Base-by-base conservation (phyloP, 2,113 vertebrate species). In the Capreolus pygargus region DNA sequence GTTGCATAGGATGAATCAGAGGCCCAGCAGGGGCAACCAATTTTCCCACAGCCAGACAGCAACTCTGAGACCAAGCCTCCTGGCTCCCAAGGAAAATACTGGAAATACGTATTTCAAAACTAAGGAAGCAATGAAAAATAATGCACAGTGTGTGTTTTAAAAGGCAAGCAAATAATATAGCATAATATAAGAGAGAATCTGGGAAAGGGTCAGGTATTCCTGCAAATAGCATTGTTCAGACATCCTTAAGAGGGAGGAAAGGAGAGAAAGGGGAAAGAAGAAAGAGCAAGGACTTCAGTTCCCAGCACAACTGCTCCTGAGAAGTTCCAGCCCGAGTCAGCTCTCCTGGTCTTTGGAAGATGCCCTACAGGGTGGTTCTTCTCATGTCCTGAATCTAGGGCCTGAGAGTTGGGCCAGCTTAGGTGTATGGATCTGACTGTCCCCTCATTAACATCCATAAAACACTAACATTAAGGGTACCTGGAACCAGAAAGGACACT, bases 211-310 rank as follows among this genome's bases (percentile, higher is more conserved):
- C 50, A 86, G n/a, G 39, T 2, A 67, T 78, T 12, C 5, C 28
- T 76, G 33, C 8, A 94, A 39, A 76, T 6, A 89, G 39, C 14
- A 47, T 9, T n/a, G 28, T 23, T 79, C 39, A 84, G 39, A 89
- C 25, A 94, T 39, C 12, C 45, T 93, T 36, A 39, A 28, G 8
- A 74, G 91, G 91, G 70, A 50, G 8, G 16, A 76, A 36, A 0
- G 13, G 9, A 87, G 39, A 86, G 1, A 2, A 19, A 19, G 2
- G 4, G 16, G 52, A 25, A 39, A 0, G 0, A 17, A n/a, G 0
- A 12, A 70, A 52, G 50, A 13, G 3, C 9, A 84, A 74, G 30
- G 70, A 21, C 4, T 21, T 28, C 83, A 6, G 16, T 39, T 43
- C 30, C 27, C 43, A 67, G 12, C 19, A 30, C 36, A 81, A 7